These are phyloP conservation scores for Galemys pyrenaicus DNA, from an alignment of 2,113 vertebrate species.

Conservation along the genomic window DNA sequence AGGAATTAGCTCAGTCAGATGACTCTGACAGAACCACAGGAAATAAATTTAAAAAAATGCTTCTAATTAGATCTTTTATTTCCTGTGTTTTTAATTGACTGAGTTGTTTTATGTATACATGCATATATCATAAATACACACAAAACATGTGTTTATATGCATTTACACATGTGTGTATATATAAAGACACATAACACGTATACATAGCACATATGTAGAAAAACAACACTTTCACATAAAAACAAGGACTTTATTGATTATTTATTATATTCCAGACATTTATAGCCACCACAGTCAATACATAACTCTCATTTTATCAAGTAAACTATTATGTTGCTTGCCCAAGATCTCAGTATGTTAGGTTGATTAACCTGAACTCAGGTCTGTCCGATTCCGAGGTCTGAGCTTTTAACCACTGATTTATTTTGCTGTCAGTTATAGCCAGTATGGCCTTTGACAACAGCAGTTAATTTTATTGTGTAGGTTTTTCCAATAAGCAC, in stretches of 20 bases:
- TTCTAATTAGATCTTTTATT: neutral
- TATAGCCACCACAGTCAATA: neutral
- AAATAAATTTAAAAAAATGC: neutral
- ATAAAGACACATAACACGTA: too few species aligned
- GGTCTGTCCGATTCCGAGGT: neutral
- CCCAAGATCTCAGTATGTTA: constrained; percentile 32
- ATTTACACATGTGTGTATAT: too few species aligned
- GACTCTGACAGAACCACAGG: neutral
- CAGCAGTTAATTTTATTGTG: neutral
- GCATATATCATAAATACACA: neutral
- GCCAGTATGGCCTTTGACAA: neutral
- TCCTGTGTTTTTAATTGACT: neutral
- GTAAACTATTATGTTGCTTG: neutral
- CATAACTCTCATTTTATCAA: constrained; percentile 34
- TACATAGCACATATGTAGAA: neutral
- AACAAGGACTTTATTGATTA: neutral
- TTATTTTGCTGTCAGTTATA: constrained; percentile 34
- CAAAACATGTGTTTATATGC: neutral
- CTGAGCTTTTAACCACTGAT: neutral
- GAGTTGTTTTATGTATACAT: neutral
- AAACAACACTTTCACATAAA: neutral
- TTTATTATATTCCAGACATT: neutral
- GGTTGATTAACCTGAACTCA: neutral
- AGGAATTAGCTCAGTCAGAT: neutral
- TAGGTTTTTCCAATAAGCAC: neutral